Percentiles rank a stretch among this genome's conserved stretches.
Evolutionary conservation across 2,888 invertebrate genomes (phyloP).

Genomic region (Eupithecia dodoneata): DNA sequence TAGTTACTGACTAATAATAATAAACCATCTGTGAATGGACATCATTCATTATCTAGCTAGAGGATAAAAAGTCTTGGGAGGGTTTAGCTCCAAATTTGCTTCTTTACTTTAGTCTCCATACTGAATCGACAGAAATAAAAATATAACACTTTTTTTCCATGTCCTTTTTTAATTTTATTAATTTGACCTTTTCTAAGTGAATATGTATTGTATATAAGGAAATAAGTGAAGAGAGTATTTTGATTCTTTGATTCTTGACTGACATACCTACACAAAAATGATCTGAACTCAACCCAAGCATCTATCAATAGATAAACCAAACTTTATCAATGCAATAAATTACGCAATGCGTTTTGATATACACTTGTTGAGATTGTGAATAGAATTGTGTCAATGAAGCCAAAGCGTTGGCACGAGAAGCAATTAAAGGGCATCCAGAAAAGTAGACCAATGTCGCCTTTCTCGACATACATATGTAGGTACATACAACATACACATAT

Average conservation of each 20-base stretch:
- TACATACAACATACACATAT: background rate
- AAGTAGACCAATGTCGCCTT: constrained; percentile 59
- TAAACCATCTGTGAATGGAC: background rate
- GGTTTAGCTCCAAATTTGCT: too few relatives aligned
- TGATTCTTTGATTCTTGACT: background rate
- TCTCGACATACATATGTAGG: constrained; percentile 33
- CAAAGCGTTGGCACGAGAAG: constrained; percentile 61
- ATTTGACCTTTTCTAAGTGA: too few relatives aligned
- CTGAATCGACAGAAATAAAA: too few relatives aligned
- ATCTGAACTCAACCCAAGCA: constrained; percentile 26
- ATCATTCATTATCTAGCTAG: too few relatives aligned
- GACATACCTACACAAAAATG: background rate
- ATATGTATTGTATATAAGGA: too few relatives aligned
- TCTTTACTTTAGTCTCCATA: too few relatives aligned
- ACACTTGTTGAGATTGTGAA: constrained; percentile 57
- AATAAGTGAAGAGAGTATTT: too few relatives aligned
- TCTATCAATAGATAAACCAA: constrained; percentile 34
- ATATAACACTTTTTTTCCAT: too few relatives aligned
- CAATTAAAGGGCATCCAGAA: constrained; percentile 61
- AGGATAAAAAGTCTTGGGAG: too few relatives aligned
- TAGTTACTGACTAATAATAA: background rate
- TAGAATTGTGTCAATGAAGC: constrained; percentile 70
- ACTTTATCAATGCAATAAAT: constrained; percentile 46
- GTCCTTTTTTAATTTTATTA: too few relatives aligned
- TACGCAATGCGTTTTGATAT: constrained; percentile 55